Evolutionary conservation across 1,140 invertebrate genomes (phyloP), one percentile per base, ranked within the genome.

Genomic region (Bicyclus anynana): DNA sequence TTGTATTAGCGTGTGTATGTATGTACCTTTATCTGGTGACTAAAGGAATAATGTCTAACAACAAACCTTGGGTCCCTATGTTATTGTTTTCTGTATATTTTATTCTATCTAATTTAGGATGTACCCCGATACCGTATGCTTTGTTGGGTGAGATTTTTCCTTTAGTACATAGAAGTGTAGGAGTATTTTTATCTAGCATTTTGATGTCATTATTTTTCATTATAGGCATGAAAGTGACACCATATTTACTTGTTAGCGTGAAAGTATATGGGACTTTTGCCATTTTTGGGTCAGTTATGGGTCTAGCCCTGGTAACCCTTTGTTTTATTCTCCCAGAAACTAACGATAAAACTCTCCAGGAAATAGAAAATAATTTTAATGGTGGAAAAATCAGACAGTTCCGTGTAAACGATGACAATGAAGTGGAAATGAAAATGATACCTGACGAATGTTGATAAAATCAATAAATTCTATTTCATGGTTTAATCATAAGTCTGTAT

Each of bases 71-170:
- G 69, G 59, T 84, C 27, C 74, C 83, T 5, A 53, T 81, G 13
- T 9, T 26, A 0, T 51, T 84, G 35, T 79, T 86, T 21, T 66
- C 69, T 2, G 5, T 72, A 4, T 86, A 76, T 56, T 82, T 86
- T 27, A 66, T 83, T 16, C 50, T 80, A 2, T 69, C 67, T 1
- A 84, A 84, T 52, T 74, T 84, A 12, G 80, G 83, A 5, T 81
- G 77, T 62, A 80, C 78, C 20, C 74, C 79, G 0, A 80, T 86
- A 57, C 76, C 80, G 6, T 33, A 78, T n/a, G 72, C 76, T 2
- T 62, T 86, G 9, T 56, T 80, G n/a, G 80, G 83, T 9, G 80
- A 86, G 55, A 47, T 84, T 2, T 79, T 81, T 17, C 80, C 80
- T 1, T 54, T 86, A n/a, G 62, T 58, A 2, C 75, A 84, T 49